These are phyloP conservation scores for Caenorhabditis panamensis DNA, from an alignment of 2,888 invertebrate species.

Conservation along the genomic window DNA sequence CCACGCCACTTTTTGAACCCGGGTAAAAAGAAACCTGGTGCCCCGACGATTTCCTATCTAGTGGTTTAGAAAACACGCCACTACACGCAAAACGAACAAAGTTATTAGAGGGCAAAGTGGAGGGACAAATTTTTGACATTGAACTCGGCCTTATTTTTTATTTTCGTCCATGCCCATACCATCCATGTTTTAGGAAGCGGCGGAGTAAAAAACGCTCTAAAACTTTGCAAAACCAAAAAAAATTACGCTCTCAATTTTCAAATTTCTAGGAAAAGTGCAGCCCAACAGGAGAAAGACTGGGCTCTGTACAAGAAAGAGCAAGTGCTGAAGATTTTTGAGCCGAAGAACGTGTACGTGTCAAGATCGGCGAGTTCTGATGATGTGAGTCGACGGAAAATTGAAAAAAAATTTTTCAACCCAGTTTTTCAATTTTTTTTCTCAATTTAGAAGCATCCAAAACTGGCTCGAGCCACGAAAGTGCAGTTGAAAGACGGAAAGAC, in stretches of 20 bases:
- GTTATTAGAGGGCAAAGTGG: too few species aligned
- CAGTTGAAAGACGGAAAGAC: slow-evolving; percentile 15
- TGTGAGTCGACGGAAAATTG: slow-evolving; percentile 2
- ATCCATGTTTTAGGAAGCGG: too few species aligned
- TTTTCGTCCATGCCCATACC: too few species aligned
- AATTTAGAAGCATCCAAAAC: slow-evolving; percentile 34
- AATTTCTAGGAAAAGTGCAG: slow-evolving; percentile 29
- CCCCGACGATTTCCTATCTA: too few species aligned
- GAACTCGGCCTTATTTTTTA: too few species aligned
- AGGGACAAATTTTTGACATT: too few species aligned
- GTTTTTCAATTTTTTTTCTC: neutral
- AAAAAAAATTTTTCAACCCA: neutral
- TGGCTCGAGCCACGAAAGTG: slow-evolving; percentile 10
- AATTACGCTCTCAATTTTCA: neutral
- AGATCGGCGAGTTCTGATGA: slow-evolving; percentile 45
- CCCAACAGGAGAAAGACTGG: slow-evolving; percentile 42
- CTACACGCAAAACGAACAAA: too few species aligned
- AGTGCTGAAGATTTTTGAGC: slow-evolving; percentile 37
- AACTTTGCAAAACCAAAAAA: too few species aligned
- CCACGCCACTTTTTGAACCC: too few species aligned
- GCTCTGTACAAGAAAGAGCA: slow-evolving; percentile 36
- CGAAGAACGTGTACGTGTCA: slow-evolving; percentile 46
- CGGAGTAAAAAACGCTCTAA: too few species aligned
- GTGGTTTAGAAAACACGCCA: too few species aligned
- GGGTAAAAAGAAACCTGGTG: too few species aligned